phyloP scores from a whole-genome alignment of 2,888 invertebrate species.

The Brenthis daphne region DNA sequence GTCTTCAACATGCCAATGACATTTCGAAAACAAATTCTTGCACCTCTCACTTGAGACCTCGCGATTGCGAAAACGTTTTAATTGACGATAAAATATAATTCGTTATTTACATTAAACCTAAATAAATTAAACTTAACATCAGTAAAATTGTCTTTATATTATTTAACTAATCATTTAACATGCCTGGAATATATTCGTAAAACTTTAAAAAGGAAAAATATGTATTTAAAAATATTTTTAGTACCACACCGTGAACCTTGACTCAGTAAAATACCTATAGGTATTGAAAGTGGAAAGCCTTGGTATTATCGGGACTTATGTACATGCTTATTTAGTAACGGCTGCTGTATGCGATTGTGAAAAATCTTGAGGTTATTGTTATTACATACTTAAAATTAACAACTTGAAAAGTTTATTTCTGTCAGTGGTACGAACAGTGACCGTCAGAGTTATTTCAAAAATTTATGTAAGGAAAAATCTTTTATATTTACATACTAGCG shows the following conservation, averaged over 20 bases:
- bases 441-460: too few relatives aligned
- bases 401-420: too few relatives aligned
- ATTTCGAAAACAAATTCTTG: constrained; percentile 49
- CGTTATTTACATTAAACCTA: constrained; percentile 17
- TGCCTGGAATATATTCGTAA: too few relatives aligned
- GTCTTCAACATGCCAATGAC: constrained; percentile 46
- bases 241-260: constrained; percentile 23
- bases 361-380: constrained; percentile 50
- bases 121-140: constrained; percentile 14
- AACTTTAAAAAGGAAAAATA: neutral
- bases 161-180: neutral
- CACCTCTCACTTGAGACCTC: constrained; percentile 51
- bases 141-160: neutral
- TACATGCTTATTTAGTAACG: constrained; percentile 61
- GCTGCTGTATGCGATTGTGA: constrained; percentile 54
- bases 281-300: constrained; percentile 76
- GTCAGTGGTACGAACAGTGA: too few relatives aligned
- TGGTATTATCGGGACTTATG: constrained; percentile 66
- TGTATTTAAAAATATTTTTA: constrained; percentile 9
- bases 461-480: too few relatives aligned
- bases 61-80: constrained; percentile 47
- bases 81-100: constrained; percentile 38
- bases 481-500: too few relatives aligned
- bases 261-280: constrained; percentile 25
- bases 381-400: too few relatives aligned